Evolutionary conservation across 2,113 vertebrate genomes (phyloP).

Genomic region (Osmerus mordax): DNA sequence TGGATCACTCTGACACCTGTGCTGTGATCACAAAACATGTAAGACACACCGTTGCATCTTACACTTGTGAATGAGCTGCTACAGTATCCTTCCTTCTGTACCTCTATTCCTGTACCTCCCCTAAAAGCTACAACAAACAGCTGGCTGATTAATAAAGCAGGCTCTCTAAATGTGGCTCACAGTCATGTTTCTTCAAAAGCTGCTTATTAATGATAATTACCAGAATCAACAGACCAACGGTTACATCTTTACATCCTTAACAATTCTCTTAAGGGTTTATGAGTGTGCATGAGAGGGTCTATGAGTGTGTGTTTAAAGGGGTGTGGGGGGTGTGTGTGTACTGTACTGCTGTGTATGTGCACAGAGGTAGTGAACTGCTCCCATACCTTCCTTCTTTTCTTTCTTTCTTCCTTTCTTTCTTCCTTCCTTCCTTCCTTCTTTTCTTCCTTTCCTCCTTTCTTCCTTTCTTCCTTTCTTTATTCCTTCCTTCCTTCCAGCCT

Average conservation of each 20-base stretch:
- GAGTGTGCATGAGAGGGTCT: neutral
- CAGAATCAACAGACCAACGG: constrained; percentile 73
- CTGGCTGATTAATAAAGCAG: constrained; percentile 77
- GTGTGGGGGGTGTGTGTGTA: neutral
- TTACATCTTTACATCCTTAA: constrained; percentile 73
- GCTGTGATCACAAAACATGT: too few species aligned
- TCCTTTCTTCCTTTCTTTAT: too few species aligned
- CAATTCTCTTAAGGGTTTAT: constrained; percentile 51
- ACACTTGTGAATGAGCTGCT: too few species aligned
- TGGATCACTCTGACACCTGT: too few species aligned
- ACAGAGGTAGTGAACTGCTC: too few species aligned
- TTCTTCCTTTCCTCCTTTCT: too few species aligned
- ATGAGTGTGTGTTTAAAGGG: neutral
- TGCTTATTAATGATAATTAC: constrained; percentile 72
- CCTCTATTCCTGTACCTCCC: constrained; percentile 46
- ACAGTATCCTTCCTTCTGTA: neutral
- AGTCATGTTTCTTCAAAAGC: constrained; percentile 75
- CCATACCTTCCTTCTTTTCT: too few species aligned
- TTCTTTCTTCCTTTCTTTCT: neutral
- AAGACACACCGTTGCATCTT: too few species aligned
- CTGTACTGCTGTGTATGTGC: too few species aligned
- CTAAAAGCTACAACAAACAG: constrained; percentile 68
- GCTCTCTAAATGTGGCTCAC: constrained; percentile 73
- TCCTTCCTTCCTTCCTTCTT: constrained; percentile 1
- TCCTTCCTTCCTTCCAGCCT: too few species aligned